Conservation (phyloP, 2,113 vertebrate species). For the Dissostichus mawsoni region DNA sequence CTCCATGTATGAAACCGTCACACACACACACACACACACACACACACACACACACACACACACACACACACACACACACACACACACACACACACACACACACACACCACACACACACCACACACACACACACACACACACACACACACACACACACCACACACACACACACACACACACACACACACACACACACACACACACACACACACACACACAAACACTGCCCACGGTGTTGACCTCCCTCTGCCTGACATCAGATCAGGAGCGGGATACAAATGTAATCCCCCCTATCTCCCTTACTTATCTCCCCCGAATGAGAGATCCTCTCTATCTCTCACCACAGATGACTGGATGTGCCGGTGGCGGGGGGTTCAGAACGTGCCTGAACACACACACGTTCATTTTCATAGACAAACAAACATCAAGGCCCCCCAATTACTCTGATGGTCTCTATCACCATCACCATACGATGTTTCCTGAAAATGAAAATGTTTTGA, state of each 20-base stretch:
- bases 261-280: slow-evolving; percentile 67
- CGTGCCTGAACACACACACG: slow-evolving; percentile 13
- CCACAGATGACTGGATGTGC: slow-evolving; percentile 30
- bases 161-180: slow-evolving; percentile 18
- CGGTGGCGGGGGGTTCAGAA: neutral
- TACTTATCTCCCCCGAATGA: slow-evolving; percentile 40
- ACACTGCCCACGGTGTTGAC: slow-evolving; percentile 43
- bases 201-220: slow-evolving; percentile 8
- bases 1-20: neutral
- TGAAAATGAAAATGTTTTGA: slow-evolving; percentile 29
- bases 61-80: slow-evolving; percentile 11
- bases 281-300: slow-evolving; percentile 72
- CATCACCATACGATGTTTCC: slow-evolving; percentile 5
- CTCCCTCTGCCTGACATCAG: slow-evolving; percentile 63
- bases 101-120: slow-evolving; percentile 6
- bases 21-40: slow-evolving; percentile 23
- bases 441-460: slow-evolving; percentile 10
- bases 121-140: too few species aligned
- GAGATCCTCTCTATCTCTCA: slow-evolving; percentile 8
- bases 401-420: slow-evolving; percentile 37
- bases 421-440: slow-evolving; percentile 13
- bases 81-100: slow-evolving; percentile 18
- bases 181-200: slow-evolving; percentile 21
- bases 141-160: slow-evolving; percentile 20
- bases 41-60: slow-evolving; percentile 23